Conservation (phyloP, 1,140 invertebrate species). For the Nasonia vitripennis region DNA sequence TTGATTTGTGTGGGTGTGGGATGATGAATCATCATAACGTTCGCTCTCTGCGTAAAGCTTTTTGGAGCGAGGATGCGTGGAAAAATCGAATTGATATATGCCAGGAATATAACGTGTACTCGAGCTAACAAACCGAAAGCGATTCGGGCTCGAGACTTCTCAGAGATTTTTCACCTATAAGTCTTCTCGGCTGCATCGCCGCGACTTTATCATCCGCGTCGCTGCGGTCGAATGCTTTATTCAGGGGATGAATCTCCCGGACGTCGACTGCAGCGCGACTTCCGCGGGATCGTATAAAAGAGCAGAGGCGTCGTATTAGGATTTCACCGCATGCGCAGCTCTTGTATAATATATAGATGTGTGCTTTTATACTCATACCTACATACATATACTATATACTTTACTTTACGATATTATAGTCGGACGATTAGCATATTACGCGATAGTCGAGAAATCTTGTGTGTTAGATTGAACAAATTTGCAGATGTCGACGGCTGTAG, state of each 20-base stretch:
- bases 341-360: no score
- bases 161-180: conserved; percentile 20
- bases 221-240: conserved; percentile 26
- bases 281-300: not conserved
- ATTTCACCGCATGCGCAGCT: not conserved
- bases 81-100: conserved; percentile 14
- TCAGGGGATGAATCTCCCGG: conserved; percentile 9
- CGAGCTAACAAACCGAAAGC: conserved; percentile 14
- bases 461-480: no score
- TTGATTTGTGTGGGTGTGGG: not conserved
- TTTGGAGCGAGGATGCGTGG: not conserved
- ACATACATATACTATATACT: not conserved
- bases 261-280: not conserved
- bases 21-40: no score
- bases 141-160: not conserved
- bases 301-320: not conserved
- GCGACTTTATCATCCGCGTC: not conserved
- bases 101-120: not conserved
- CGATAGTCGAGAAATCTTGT: no score
- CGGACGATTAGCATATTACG: no score
- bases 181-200: not conserved
- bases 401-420: no score
- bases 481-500: no score
- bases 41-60: not conserved
- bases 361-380: not conserved